Evolutionary conservation across 2,797 vertebrate species (phyloP), one percentile per base, ranked within the genome.

Genomic region (Anguilla anguilla): DNA sequence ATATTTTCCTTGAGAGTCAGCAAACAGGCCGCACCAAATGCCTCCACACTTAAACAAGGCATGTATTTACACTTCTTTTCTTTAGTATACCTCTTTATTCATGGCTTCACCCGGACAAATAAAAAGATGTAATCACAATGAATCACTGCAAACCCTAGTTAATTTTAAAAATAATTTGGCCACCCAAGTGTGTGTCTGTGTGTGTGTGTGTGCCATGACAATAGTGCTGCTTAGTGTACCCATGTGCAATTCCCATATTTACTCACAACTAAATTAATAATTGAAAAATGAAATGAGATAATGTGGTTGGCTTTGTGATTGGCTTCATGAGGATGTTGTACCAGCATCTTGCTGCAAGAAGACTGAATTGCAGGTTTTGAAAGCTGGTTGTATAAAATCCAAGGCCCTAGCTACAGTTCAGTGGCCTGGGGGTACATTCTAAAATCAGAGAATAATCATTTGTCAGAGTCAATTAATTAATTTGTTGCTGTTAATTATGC

Each of bases 381-480:
- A 74, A 74, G 2, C 31, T 74, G 28, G 28, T 74, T 79, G 74
- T 0, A 79, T 3, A 43, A 79, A 79, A 43, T 5, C 15, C 35
- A 79, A 22, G 17, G 67, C 28, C 9, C 28, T 72, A 3, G 28
- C n/a, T 31, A 0, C 64, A 67, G n/a, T 25, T n/a, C 64, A n/a
- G 22, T 72, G n/a, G 72, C 57, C 51, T 49, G 53, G 83, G 85
- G 74, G 55, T 39, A 85, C 28, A 85, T 82, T 28, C 46, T 85
- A 51, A 85, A 85, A 77, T 77, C 77, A 39, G 31, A 61, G 84
- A 46, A 88, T 69, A 85, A 79, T 81, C 53, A 79, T 39, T 81
- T 86, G 43, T 53, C 84, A 82, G 19, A 88, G 46, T 55, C 19
- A 49, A n/a, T 53, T 49, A 64, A 64, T 57, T 67, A 59, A 84